Evolutionary conservation across 2,797 vertebrate genomes (phyloP).

Genomic region (Notoglanidium macrostoma): DNA sequence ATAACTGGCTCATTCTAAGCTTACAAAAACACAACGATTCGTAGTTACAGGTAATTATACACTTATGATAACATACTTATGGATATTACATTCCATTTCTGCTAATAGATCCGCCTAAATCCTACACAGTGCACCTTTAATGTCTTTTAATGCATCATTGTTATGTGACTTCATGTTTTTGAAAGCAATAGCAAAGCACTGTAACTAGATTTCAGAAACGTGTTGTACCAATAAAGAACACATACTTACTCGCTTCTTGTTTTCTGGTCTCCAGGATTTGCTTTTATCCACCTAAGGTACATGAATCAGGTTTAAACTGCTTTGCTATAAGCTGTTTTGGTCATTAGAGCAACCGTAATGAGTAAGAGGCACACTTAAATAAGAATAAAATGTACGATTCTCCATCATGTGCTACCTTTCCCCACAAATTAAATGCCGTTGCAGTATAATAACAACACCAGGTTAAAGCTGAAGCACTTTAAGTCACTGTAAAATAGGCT

Average conservation of each 20-base stretch:
- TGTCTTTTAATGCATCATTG: background rate
- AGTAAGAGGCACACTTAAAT: background rate
- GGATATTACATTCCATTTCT: too few relatives aligned
- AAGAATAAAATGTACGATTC: background rate
- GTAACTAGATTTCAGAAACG: background rate
- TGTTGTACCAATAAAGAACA: background rate
- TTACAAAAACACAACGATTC: too few relatives aligned
- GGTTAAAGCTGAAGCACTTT: background rate
- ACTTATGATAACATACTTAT: too few relatives aligned
- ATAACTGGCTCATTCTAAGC: too few relatives aligned
- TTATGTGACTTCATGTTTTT: background rate
- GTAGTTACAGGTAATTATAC: too few relatives aligned
- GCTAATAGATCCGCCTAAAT: too few relatives aligned
- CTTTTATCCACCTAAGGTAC: background rate
- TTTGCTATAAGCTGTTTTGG: background rate
- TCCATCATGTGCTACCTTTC: background rate
- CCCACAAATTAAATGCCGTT: background rate
- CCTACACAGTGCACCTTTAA: background rate
- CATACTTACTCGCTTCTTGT: background rate
- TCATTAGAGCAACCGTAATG: background rate
- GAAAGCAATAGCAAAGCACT: background rate
- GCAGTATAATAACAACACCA: background rate
- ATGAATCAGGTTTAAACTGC: background rate
- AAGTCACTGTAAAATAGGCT: background rate
- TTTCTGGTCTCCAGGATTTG: background rate